Evolutionary conservation across 2,888 invertebrate genomes (phyloP).

Genomic region (Drosophila gaucha): DNA sequence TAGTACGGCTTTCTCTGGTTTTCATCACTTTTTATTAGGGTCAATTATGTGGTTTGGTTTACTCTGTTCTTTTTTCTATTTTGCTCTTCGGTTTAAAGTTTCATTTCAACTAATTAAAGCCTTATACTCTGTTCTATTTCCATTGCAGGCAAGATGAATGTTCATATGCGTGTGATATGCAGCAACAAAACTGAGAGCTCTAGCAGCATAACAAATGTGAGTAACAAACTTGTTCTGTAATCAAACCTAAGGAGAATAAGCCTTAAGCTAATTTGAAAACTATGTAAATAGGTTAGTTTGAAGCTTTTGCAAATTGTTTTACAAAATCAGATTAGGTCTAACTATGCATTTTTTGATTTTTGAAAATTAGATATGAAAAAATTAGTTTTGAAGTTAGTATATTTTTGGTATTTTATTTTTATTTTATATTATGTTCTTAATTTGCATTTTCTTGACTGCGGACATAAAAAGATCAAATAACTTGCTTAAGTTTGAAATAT

Average conservation of each 20-base stretch:
- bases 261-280: background rate
- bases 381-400: background rate
- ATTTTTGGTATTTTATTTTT: background rate
- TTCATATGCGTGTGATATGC: conserved; percentile 82
- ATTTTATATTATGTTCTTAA: background rate
- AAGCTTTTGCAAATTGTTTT: background rate
- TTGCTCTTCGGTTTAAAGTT: conserved; percentile 25
- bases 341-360: background rate
- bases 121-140: conserved; percentile 40
- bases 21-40: conserved; percentile 65
- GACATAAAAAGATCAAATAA: background rate
- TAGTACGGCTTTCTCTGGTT: conserved; percentile 29
- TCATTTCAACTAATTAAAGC: conserved; percentile 64
- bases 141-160: conserved; percentile 77
- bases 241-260: background rate
- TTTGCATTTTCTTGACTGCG: background rate
- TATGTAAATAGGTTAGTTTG: background rate
- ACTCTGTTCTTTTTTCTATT: conserved; percentile 1
- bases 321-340: no score
- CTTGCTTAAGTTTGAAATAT: background rate
- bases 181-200: conserved; percentile 64
- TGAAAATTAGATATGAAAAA: no score
- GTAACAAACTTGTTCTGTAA: conserved; percentile 46
- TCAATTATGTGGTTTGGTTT: conserved; percentile 42
- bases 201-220: conserved; percentile 76